These are phyloP conservation scores for Rhinolophus sinicus DNA, from an alignment of 2,113 vertebrate species.

Conservation along the genomic window DNA sequence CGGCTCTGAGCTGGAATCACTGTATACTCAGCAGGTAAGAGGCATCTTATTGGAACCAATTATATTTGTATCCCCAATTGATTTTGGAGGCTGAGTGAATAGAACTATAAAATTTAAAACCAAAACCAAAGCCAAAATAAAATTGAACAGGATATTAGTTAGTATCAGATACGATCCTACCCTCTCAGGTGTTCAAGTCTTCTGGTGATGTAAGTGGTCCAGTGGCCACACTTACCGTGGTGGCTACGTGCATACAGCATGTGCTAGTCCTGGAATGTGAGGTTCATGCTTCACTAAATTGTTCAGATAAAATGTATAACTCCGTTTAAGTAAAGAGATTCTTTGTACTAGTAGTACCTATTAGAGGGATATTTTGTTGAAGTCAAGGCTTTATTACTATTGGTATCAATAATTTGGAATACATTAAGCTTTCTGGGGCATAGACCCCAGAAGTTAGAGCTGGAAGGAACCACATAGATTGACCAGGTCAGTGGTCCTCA, in stretches of 20 bases:
- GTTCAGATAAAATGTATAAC: conserved; percentile 4
- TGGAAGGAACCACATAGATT: neutral
- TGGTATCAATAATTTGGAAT: neutral
- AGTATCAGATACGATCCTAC: neutral
- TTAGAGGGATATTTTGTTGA: neutral
- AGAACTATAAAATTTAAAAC: neutral
- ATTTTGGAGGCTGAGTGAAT: neutral
- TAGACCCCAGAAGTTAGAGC: neutral
- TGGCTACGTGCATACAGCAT: neutral
- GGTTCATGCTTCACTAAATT: neutral
- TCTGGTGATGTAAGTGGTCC: neutral
- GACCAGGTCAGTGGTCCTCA: neutral
- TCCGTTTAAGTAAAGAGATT: neutral
- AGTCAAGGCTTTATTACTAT: neutral
- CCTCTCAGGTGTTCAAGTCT: neutral
- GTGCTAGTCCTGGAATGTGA: neutral
- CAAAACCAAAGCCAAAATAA: neutral
- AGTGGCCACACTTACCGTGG: neutral
- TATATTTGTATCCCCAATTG: neutral
- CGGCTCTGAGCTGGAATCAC: conserved; percentile 88
- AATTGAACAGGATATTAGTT: neutral
- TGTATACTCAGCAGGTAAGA: conserved; percentile 90
- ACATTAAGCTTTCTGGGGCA: neutral
- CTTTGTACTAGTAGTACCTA: neutral
- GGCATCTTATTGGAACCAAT: neutral